Conservation (phyloP, 2,888 invertebrate species). For the Brachypterus glaber region DNA sequence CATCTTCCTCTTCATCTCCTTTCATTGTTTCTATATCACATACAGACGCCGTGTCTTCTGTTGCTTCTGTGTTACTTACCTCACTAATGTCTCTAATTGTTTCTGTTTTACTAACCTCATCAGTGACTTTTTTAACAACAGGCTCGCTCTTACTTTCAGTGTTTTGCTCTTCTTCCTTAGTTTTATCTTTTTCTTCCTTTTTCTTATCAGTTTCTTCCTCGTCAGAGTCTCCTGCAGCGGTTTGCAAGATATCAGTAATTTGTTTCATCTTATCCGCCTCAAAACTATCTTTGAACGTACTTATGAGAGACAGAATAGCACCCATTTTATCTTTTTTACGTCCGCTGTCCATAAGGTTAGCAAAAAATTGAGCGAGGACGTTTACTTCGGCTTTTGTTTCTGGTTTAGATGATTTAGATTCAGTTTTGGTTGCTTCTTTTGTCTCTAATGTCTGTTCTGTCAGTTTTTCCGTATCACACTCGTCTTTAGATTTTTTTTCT, state of each 20-base stretch:
- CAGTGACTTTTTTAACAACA: constrained; percentile 17
- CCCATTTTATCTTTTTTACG: constrained; percentile 29
- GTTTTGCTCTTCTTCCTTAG: constrained; percentile 5
- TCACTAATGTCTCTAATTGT: constrained; percentile 1
- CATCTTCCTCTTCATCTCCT: constrained; percentile 18
- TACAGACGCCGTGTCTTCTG: constrained; percentile 19
- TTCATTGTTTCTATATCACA: constrained; percentile 17
- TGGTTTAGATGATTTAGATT: constrained; percentile 7
- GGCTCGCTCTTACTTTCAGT: constrained; percentile 12
- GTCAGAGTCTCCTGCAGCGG: constrained; percentile 45
- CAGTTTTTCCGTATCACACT: not conserved
- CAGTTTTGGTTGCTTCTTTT: too few species aligned
- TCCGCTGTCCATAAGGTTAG: constrained; percentile 27
- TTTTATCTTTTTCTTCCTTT: constrained; percentile 7
- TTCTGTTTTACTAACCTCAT: constrained; percentile 17
- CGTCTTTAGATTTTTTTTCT: not conserved
- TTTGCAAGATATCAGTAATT: constrained; percentile 49
- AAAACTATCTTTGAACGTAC: constrained; percentile 28
- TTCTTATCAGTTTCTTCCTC: constrained; percentile 21
- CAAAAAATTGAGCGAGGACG: constrained; percentile 29
- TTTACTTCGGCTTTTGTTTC: constrained; percentile 24
- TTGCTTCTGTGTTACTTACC: constrained; percentile 26
- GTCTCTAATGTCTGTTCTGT: too few species aligned
- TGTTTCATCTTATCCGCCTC: constrained; percentile 41
- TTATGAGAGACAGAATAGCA: constrained; percentile 27